Evolutionary conservation across 2,797 vertebrate species (phyloP).

Genomic region (Oreonectes daqikongensis): DNA sequence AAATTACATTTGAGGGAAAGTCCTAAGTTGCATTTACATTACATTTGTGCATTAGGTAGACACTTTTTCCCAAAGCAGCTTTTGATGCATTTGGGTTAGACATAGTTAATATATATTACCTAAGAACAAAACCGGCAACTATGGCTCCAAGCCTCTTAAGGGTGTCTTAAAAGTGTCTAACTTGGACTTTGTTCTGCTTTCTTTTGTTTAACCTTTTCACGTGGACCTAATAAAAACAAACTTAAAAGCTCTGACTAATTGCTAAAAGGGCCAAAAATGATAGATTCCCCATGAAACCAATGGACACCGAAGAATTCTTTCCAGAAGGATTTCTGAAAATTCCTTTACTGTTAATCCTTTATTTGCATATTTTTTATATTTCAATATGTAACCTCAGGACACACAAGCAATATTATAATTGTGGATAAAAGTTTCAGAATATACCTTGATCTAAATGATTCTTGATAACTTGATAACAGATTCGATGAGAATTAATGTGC

Average conservation of each 20-base stretch:
- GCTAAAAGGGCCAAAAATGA: no score
- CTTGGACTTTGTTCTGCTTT: no score
- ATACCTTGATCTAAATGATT: background rate
- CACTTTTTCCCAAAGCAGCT: no score
- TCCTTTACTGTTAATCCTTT: no score
- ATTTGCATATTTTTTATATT: background rate
- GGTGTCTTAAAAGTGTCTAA: background rate
- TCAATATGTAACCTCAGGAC: background rate
- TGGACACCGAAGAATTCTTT: no score
- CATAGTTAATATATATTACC: no score
- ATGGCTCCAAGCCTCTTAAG: no score
- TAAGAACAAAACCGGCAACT: no score
- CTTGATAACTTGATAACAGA: conserved; percentile 3
- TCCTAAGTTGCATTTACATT: background rate
- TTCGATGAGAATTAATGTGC: conserved; percentile 3
- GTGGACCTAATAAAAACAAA: background rate
- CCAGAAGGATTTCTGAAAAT: no score
- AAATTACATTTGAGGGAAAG: background rate
- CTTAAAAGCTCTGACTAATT: background rate
- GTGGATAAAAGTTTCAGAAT: background rate
- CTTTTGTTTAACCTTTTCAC: no score
- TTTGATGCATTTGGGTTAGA: no score
- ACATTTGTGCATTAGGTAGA: background rate
- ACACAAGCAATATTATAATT: background rate
- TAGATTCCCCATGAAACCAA: no score